These are phyloP conservation scores for Meles meles DNA, from an alignment of 2,113 vertebrate species.

Conservation along the genomic window DNA sequence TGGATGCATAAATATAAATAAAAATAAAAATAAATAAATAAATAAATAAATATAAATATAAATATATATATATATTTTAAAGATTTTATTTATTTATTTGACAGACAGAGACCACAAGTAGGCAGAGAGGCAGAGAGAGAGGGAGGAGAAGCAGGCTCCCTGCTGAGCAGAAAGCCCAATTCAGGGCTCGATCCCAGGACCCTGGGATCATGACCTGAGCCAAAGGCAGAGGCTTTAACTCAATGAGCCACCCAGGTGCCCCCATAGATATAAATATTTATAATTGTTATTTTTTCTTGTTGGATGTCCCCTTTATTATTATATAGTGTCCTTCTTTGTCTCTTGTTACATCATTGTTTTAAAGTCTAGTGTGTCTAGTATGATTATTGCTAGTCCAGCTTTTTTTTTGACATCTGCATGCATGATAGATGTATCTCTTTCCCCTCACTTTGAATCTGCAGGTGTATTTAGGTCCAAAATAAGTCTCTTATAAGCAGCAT, in stretches of 20 bases:
- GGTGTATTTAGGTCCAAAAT: background rate
- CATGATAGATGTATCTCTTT: background rate
- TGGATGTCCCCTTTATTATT: background rate
- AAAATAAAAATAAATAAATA: no score
- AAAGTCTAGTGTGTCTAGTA: background rate
- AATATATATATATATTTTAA: no score
- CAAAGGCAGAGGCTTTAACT: no score
- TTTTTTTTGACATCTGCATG: background rate
- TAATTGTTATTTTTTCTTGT: background rate
- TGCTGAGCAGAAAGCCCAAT: no score
- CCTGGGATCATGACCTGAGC: no score
- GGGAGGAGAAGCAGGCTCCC: no score
- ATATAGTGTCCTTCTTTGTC: background rate
- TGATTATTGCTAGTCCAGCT: background rate
- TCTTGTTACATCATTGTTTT: background rate
- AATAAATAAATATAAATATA: no score
- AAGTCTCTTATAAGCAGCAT: background rate
- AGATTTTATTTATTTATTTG: no score
- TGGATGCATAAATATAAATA: background rate
- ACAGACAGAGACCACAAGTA: no score
- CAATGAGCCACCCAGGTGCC: no score
- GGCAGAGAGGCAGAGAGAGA: no score
- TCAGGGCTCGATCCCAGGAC: no score
- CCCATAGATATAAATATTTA: background rate
- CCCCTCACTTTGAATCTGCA: background rate